Evolutionary conservation across 1,140 invertebrate genomes (phyloP).

Genomic region (Centruroides sculpturatus): DNA sequence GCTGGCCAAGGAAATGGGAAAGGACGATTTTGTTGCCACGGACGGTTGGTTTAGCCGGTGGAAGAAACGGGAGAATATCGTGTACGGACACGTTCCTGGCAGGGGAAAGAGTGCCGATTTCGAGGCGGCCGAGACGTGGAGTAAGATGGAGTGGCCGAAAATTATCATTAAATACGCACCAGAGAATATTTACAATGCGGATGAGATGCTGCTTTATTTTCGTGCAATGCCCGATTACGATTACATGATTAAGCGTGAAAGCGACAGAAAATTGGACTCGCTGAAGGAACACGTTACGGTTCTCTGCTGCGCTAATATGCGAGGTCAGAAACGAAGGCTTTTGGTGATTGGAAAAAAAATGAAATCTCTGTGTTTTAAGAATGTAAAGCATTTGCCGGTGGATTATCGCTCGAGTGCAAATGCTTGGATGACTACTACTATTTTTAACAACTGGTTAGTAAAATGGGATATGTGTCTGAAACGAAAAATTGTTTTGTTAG

Average conservation of each 20-base stretch:
- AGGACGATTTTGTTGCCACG: neutral
- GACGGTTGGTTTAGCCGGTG: neutral
- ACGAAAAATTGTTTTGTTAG: neutral
- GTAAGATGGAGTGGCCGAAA: neutral
- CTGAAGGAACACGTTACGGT: neutral
- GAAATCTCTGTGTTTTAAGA: conserved; percentile 34
- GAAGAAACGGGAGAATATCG: neutral
- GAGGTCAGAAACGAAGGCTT: neutral
- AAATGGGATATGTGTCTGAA: conserved; percentile 1
- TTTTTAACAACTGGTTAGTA: neutral
- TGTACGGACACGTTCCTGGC: neutral
- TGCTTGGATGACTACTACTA: conserved; percentile 32
- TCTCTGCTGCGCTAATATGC: neutral
- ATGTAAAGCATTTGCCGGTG: conserved; percentile 25
- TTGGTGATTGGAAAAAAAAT: conserved; percentile 29
- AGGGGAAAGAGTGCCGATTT: neutral
- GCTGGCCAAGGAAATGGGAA: neutral
- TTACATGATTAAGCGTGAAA: neutral
- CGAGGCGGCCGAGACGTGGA: neutral
- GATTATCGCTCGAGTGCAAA: conserved; percentile 30
- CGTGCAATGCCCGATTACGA: neutral
- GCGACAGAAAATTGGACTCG: neutral
- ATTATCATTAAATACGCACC: neutral
- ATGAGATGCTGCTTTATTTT: neutral
- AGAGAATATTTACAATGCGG: neutral